Conservation (phyloP, 2,113 vertebrate species). For the Macquaria australasica region DNA sequence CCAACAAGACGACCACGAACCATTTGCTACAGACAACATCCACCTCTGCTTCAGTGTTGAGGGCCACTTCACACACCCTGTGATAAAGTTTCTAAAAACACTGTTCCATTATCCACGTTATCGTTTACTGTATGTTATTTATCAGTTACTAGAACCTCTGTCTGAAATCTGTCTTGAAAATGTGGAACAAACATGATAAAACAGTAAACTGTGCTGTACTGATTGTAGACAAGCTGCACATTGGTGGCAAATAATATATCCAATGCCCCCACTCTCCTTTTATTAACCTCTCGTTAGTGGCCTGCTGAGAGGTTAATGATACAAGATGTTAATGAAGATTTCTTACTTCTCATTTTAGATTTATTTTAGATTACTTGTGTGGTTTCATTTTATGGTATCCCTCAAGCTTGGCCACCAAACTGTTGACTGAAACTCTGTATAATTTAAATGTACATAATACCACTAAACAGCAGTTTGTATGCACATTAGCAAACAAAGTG, state of each 20-base stretch:
- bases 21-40: background rate
- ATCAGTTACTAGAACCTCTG: slow-evolving; percentile 19
- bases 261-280: background rate
- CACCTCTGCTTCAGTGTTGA: background rate
- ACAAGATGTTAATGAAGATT: slow-evolving; percentile 1
- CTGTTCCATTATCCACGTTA: background rate
- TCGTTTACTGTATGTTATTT: background rate
- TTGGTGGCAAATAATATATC: background rate
- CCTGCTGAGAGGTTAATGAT: slow-evolving; percentile 27
- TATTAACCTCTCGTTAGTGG: slow-evolving; percentile 10
- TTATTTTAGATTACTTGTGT: background rate
- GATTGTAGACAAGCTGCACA: background rate
- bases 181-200: slow-evolving; percentile 3
- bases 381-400: background rate
- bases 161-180: background rate
- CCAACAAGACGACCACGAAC: background rate
- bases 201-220: background rate
- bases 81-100: slow-evolving; percentile 43
- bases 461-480: background rate
- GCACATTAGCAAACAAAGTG: background rate
- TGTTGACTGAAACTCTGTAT: background rate
- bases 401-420: background rate
- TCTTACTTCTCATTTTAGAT: slow-evolving; percentile 1
- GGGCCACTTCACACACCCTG: slow-evolving; percentile 11
- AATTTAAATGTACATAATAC: background rate